Conservation (phyloP, 2,113 vertebrate genomes). For the Grus americana region DNA sequence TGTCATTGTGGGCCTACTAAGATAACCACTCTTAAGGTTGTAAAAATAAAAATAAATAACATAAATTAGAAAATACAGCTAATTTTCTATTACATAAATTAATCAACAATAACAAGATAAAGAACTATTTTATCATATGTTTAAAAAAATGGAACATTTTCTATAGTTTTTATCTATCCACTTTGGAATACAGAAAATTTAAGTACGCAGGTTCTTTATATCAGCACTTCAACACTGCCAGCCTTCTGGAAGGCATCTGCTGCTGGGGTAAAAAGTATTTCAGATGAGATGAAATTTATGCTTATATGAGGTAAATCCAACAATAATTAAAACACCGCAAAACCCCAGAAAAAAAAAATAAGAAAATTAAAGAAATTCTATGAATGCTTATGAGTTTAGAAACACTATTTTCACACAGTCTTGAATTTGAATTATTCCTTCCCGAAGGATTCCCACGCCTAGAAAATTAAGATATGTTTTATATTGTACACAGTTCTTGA, state of each 20-base stretch:
- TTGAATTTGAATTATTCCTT: neutral
- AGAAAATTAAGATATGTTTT: neutral
- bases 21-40: neutral
- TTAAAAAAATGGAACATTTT: neutral
- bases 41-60: neutral
- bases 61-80: neutral
- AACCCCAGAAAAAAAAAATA: neutral
- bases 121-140: neutral
- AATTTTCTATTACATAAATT: neutral
- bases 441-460: neutral
- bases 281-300: neutral
- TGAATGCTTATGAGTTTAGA: neutral
- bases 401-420: neutral
- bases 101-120: neutral
- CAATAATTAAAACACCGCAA: neutral
- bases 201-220: neutral
- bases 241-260: neutral
- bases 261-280: neutral
- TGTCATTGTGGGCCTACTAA: slow-evolving; percentile 32
- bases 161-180: neutral
- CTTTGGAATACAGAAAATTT: neutral
- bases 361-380: neutral
- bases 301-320: neutral
- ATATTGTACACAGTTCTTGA: neutral
- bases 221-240: neutral